phyloP scores from a whole-genome alignment of 2,888 invertebrate species.

The Rosalia funebris region DNA sequence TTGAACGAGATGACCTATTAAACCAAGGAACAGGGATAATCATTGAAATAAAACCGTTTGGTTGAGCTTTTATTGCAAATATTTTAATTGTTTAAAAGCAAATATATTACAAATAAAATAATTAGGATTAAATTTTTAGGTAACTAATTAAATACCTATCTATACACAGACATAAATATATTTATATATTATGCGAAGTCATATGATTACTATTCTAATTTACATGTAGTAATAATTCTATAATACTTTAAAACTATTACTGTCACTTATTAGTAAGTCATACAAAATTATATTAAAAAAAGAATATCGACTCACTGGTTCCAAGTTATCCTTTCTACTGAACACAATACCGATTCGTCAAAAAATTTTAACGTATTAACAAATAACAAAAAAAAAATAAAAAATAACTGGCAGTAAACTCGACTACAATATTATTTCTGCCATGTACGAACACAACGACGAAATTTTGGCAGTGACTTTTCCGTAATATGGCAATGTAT shows the following conservation, averaged over 20 bases:
- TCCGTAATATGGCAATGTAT: slow-evolving; percentile 39
- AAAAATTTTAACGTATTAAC: slow-evolving; percentile 17
- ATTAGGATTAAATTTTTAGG: slow-evolving; percentile 47
- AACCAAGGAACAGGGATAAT: too few species aligned
- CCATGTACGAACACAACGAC: slow-evolving; percentile 37
- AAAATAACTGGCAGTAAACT: slow-evolving; percentile 32
- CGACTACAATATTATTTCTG: slow-evolving; percentile 22
- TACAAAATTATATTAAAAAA: slow-evolving; percentile 26
- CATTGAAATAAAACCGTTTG: not conserved
- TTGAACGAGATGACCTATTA: too few species aligned
- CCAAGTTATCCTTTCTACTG: slow-evolving; percentile 14
- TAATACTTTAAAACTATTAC: slow-evolving; percentile 39
- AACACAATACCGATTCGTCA: slow-evolving; percentile 18
- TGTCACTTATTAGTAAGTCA: slow-evolving; percentile 18
- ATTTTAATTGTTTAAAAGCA: slow-evolving; percentile 42
- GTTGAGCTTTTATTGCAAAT: slow-evolving; percentile 27
- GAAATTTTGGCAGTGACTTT: slow-evolving; percentile 46
- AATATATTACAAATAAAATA: slow-evolving; percentile 49
- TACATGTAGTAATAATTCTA: slow-evolving; percentile 31
- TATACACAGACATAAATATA: slow-evolving; percentile 45
- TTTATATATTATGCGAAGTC: slow-evolving; percentile 27
- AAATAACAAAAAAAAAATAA: slow-evolving; percentile 26
- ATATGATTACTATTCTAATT: slow-evolving; percentile 25
- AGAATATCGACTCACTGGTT: slow-evolving; percentile 9
- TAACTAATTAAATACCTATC: slow-evolving; percentile 53